Percentiles rank a stretch among this genome's conserved stretches.
These are phyloP conservation scores for Lanistes nyassanus DNA, from an alignment of 1,140 invertebrate genomes.

Conservation along the genomic window DNA sequence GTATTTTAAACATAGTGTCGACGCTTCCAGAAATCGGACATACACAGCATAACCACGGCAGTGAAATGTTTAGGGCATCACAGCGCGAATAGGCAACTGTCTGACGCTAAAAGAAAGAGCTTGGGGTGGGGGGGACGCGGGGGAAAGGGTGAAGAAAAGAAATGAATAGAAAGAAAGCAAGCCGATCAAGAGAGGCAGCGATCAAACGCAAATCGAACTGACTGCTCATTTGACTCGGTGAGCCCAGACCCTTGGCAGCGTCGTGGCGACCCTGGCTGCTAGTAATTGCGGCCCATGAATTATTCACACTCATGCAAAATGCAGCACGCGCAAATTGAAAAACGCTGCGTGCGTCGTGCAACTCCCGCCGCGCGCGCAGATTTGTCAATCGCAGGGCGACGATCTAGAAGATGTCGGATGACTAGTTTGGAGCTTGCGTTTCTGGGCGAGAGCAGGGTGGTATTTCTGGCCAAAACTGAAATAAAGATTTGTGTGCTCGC, in stretches of 20 bases:
- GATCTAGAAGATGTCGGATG: constrained; percentile 1
- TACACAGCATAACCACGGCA: background rate
- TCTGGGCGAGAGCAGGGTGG: too few relatives aligned
- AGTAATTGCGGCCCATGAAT: constrained; percentile 25
- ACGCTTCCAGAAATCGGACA: background rate
- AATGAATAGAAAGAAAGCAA: too few relatives aligned
- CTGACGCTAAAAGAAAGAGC: too few relatives aligned
- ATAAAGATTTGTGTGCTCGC: constrained; percentile 9
- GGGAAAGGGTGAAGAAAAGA: too few relatives aligned
- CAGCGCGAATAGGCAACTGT: background rate
- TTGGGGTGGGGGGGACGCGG: too few relatives aligned
- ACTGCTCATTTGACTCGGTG: background rate
- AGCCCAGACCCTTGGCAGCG: background rate
- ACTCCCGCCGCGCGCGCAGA: constrained; percentile 12
- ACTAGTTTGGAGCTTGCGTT: background rate
- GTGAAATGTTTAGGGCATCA: background rate
- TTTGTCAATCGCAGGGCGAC: constrained; percentile 4
- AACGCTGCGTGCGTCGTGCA: constrained; percentile 8
- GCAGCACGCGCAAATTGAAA: constrained; percentile 30
- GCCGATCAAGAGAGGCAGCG: background rate
- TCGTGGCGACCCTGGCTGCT: constrained; percentile 2
- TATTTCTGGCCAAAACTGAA: background rate
- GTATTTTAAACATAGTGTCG: background rate
- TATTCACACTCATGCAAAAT: constrained; percentile 33
- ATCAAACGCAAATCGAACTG: background rate